Base-by-base conservation (phyloP, 2,888 invertebrate species). In the Brachynemurus nebulosus region DNA sequence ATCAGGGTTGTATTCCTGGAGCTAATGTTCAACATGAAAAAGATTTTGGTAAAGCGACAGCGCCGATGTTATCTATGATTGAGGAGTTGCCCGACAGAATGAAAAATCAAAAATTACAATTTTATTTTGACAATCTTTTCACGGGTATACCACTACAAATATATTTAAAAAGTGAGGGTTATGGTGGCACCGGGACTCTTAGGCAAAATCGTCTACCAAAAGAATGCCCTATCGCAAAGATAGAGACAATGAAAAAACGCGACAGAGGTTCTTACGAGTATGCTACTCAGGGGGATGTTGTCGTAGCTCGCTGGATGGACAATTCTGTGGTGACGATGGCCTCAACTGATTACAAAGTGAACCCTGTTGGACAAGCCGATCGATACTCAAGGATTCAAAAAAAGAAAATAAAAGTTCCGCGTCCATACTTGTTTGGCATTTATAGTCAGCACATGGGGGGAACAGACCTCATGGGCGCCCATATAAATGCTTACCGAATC, bases 81-180 rank as follows among this genome's bases (percentile, higher is more conserved):
- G 53, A 56, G 11, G 47, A 52, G 27, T 51, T 54, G 7, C 36
- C 48, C 8, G 33, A 42, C 20, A 42, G 48, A 20, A 45, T 45
- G 18, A 48, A 45, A 49, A 17, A 27, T 12, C 30, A 52, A 17
- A 51, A 50, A 25, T 53, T 46, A 45, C 42, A 42, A 21, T 49
- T 55, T 40, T 54, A 50, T 46, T 48, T 50, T 43, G 54, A 55
- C 38, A 55, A 56, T 42, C 47, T 54, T 9, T 53, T 54, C 37
- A 55, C 50, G 5, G 38, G 40, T 37, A 27, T 51, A 14, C 47
- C 44, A 20, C 25, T 54, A 11, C 45, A 53, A 12, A 36, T 34
- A 14, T 37, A 50, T 17, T 47, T 53, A 17, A 47, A 47, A 35
- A 27, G 41, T 18, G 44, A 40, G n/a, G 50, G 51, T 2, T 51